Base-by-base conservation (phyloP, 1,140 invertebrate species). In the Sitophilus oryzae region DNA sequence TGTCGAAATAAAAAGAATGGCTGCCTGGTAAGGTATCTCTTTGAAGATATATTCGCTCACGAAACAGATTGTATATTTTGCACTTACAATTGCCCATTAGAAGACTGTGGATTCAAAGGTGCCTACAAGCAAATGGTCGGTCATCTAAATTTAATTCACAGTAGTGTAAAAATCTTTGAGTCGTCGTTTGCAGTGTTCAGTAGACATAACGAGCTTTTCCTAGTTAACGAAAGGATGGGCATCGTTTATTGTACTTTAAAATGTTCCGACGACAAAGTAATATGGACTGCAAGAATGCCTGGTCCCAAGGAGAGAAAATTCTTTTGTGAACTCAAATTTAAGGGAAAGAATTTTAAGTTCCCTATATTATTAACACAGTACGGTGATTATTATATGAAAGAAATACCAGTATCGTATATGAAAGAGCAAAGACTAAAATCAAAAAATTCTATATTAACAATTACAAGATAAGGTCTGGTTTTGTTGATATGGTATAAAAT, bases 51-150 rank as follows among this genome's bases (percentile, higher is more conserved):
- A 3, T 40, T 53, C 6, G 53, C 47, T 2, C 67, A 69, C 53
- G 65, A 69, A 40, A 50, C 47, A 10, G 59, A 63, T n/a, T 69
- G 67, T 40, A 52, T 41, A 3, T 67, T 61, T 47, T 69, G 61
- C 30, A 47, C 45, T 3, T 69, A 67, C 44, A 56, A 46, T 36
- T 69, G 67, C 38, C 51, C 52, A 8, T 44, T 63, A 2, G 46
- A 53, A n/a, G 43, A 53, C 3, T 69, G 67, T 48, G 38, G 22
- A 0, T 62, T 51, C 34, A 59, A 58, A 18, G 65, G 51, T 2
- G 51, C 48, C 48, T 65, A 59, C 34, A 48, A 56, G n/a, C 18
- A 56, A 6, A 58, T 67, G 36, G 8, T 46, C 10, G 37, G 43
- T 8, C 67, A 69, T 52, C 52, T 67, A 15, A 63, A 60, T 34